Percentiles rank a stretch among this genome's conserved stretches.
phyloP scores from a whole-genome alignment of 37 sponge, comb jelly and placozoan species.

The Ephydatia muelleri region DNA sequence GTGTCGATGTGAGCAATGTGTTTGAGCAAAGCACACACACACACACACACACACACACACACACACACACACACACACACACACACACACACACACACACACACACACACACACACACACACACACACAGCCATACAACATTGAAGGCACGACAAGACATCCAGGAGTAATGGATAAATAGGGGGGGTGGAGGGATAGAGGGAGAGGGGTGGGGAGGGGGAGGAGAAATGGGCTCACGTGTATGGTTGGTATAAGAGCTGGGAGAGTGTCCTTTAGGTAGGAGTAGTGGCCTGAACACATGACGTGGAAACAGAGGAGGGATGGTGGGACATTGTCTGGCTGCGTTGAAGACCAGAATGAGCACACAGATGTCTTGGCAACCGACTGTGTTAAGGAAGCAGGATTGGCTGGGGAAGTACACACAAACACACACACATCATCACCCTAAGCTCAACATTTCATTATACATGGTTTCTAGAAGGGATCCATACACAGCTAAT shows the following conservation, averaged over 20 bases:
- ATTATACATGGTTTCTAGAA: no score
- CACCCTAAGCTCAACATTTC: no score
- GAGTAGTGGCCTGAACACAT: constrained; percentile 83
- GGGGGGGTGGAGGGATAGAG: no score
- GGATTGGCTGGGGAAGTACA: no score
- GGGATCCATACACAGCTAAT: no score
- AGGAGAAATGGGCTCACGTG: constrained; percentile 30
- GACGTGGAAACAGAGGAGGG: constrained; percentile 73
- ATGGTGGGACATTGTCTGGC: constrained; percentile 64
- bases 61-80: constrained; percentile 7
- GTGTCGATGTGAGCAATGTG: no score
- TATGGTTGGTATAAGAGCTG: constrained; percentile 73
- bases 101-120: background rate
- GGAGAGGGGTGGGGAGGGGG: no score
- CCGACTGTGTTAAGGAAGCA: background rate
- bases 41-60: background rate
- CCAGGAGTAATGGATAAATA: background rate
- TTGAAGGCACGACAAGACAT: background rate
- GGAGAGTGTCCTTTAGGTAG: constrained; percentile 83
- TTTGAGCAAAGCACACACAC: background rate
- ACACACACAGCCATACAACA: background rate
- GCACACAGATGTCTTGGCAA: constrained; percentile 66
- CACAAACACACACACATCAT: no score
- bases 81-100: background rate
- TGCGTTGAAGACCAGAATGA: constrained; percentile 92